Base-by-base conservation (phyloP, 2,113 vertebrate species). In the Tragelaphus imberbis region DNA sequence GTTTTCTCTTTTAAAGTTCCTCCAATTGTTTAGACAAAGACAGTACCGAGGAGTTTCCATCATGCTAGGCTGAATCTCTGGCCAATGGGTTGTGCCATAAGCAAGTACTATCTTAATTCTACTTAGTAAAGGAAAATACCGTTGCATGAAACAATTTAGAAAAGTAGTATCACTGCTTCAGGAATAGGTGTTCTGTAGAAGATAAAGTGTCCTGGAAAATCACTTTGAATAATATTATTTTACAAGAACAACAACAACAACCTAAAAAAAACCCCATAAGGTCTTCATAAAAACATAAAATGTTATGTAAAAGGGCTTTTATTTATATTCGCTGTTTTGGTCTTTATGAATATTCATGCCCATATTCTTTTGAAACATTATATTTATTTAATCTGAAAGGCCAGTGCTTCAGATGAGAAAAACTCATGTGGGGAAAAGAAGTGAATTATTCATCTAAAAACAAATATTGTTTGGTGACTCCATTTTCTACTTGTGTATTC, bases 331-430 rank as follows among this genome's bases (percentile, higher is more conserved):
- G 11, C 89, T 97, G 97, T 75, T 97, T 91, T 84, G 82, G 82
- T 97, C 84, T 93, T 97, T 65, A 98, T 98, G 96, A 97, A 98
- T 98, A 98, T 98, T 97, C 97, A 98, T 98, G 71, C 25, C 89
- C 91, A 96, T 87, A 96, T 96, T 95, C 97, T 96, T 98, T 97
- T 95, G 93, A 97, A 97, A 95, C 58, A 96, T 93, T 97, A 86
- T 95, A 96, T 97, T 98, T 98, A 97, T 96, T 98, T 97, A 97
- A 97, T 98, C 86, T 93, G 90, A 98, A 98, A 98, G 97, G 95
- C 96, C 96, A 97, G n/a, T 84, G 80, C 96, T 91, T 97, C 55
- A 84, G 49, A 97, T 58, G 75, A 95, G 91, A 96, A 87, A 97
- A 94, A 59, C 59, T 88, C 97, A 89, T 12, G 53, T 80, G 81